Evolutionary conservation across 2,797 vertebrate genomes (phyloP).

Genomic region (Takifugu rubripes): DNA sequence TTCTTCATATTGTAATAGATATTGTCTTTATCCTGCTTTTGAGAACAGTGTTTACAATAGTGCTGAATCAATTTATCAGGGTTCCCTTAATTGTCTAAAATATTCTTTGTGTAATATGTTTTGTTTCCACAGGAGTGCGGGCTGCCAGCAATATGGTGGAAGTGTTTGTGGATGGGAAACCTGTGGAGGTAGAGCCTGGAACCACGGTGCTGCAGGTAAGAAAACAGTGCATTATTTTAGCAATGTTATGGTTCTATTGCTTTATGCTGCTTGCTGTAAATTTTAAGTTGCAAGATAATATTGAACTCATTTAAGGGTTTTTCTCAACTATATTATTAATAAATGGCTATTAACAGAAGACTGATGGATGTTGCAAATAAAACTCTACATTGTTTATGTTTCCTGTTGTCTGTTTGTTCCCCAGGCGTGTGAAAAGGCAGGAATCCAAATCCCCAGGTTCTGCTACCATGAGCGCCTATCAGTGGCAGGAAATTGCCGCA

Average conservation of each 20-base stretch:
- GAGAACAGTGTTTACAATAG: not conserved
- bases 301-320: too few species aligned
- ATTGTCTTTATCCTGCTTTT: too few species aligned
- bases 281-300: too few species aligned
- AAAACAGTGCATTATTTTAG: too few species aligned
- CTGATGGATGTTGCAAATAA: too few species aligned
- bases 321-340: too few species aligned
- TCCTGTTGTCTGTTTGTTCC: not conserved
- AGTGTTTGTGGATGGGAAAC: conserved; percentile 93
- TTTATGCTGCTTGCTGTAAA: too few species aligned
- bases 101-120: conserved; percentile 14
- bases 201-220: conserved; percentile 94
- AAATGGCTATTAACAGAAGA: too few species aligned
- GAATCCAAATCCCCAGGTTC: conserved; percentile 96
- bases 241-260: too few species aligned
- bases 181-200: conserved; percentile 89
- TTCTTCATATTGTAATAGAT: too few species aligned
- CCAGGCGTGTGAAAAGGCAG: conserved; percentile 94
- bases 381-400: not conserved
- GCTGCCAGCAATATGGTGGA: conserved; percentile 90
- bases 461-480: conserved; percentile 98
- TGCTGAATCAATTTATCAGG: not conserved
- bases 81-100: not conserved
- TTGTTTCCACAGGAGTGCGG: conserved; percentile 80
- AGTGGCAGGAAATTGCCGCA: conserved; percentile 95